These are phyloP conservation scores for Margaritifera margaritifera DNA, from an alignment of 2,888 invertebrate genomes.

Conservation along the genomic window DNA sequence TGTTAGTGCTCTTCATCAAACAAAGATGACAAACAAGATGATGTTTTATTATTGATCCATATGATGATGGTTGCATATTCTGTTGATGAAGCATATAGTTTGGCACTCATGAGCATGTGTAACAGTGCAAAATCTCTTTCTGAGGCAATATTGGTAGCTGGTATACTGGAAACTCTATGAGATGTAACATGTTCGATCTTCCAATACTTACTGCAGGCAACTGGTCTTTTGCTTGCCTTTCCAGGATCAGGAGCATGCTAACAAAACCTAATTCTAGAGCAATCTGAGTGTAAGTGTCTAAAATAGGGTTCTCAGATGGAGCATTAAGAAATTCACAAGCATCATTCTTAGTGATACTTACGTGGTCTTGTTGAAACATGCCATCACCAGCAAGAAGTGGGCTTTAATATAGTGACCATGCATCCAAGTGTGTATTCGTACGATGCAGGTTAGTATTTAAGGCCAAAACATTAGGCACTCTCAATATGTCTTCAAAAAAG, in stretches of 20 bases:
- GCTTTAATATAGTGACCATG: slow-evolving; percentile 12
- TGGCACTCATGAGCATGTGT: slow-evolving; percentile 15
- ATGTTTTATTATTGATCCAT: too few species aligned
- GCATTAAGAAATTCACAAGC: slow-evolving; percentile 8
- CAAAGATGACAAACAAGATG: slow-evolving; percentile 11
- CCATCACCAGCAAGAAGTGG: slow-evolving; percentile 15
- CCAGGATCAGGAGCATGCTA: slow-evolving; percentile 22
- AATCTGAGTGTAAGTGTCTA: slow-evolving; percentile 22
- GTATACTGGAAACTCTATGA: too few species aligned
- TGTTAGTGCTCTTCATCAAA: slow-evolving; percentile 1
- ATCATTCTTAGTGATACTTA: slow-evolving; percentile 6
- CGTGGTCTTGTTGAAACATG: slow-evolving; percentile 12
- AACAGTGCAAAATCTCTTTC: slow-evolving; percentile 18
- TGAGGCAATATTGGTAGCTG: slow-evolving; percentile 12
- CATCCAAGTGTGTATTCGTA: slow-evolving; percentile 7
- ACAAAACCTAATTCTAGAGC: slow-evolving; percentile 12
- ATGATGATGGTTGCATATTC: too few species aligned
- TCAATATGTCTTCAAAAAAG: too few species aligned
- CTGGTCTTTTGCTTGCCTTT: slow-evolving; percentile 28
- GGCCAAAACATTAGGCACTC: too few species aligned
- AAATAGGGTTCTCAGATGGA: slow-evolving; percentile 9
- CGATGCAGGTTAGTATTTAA: slow-evolving; percentile 7
- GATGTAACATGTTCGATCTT: too few species aligned
- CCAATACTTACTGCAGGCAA: slow-evolving; percentile 22
- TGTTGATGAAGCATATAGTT: slow-evolving; percentile 15